Base-by-base conservation (phyloP, 2,113 vertebrate species). In the Fukomys damarensis region DNA sequence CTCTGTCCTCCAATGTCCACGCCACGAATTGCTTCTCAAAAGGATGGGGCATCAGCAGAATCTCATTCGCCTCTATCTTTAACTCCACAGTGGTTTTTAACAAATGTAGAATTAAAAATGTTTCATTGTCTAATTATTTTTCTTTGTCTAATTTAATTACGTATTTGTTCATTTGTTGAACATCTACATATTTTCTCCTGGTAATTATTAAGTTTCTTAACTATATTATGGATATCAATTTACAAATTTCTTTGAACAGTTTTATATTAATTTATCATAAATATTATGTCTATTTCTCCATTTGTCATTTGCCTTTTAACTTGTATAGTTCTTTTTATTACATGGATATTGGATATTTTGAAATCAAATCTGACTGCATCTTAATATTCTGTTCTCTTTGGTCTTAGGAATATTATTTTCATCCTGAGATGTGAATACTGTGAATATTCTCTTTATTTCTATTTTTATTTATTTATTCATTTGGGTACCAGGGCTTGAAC, bases 11-110 rank as follows among this genome's bases (percentile, higher is more conserved):
- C 11, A 77, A 5, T 0, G 16, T 19, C 49, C 20, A 77, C 20
- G 58, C 32, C 43, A 90, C 28, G 72, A 49, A 46, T 52, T 65
- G 2, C 26, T 59, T 43, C 38, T 56, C n/a, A 35, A 86, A 93
- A 77, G 7, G 32, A 19, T 41, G 10, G 46, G 13, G 14, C 0
- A 46, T 0, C 10, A n/a, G 2, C 81, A 11, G 5, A 7, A 9
- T 90, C 20, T 68, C 43, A 65, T 52, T 72, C 20, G 56, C 0
- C 0, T 3, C 2, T 24, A 7, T 72, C 46, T 79, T 65, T 41
- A 59, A 81, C 17, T 35, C 35, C 46, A 14, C 32, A 17, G 59
- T 61, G 61, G 61, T 10, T 86, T 26, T 38, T 82, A 82, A 93
- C 58, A 86, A 87, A 38, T 38, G 7, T 6, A 81, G 41, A 84